Evolutionary conservation across 2,888 invertebrate genomes (phyloP).

Genomic region (Antheraea assamensis): DNA sequence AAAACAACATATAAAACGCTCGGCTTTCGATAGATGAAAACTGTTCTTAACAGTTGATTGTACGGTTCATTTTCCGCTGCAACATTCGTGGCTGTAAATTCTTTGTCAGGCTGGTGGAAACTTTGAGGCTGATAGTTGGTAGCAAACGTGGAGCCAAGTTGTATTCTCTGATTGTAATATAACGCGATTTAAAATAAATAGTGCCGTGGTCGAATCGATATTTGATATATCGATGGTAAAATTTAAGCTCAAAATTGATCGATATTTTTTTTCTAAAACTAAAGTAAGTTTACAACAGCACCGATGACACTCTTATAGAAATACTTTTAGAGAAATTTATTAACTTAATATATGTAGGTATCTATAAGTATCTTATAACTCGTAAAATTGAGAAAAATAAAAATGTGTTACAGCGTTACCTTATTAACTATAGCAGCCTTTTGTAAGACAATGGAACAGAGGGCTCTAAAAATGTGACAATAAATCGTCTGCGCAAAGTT

Average conservation of each 20-base stretch:
- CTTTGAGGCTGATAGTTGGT: conserved; percentile 59
- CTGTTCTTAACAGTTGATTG: conserved; percentile 30
- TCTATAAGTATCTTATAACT: too few species aligned
- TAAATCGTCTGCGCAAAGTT: too few species aligned
- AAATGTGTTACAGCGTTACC: too few species aligned
- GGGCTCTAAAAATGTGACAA: too few species aligned
- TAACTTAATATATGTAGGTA: too few species aligned
- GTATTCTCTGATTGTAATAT: conserved; percentile 78
- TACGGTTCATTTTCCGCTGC: conserved; percentile 15
- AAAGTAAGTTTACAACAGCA: neutral
- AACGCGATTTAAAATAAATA: conserved; percentile 77
- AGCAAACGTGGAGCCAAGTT: conserved; percentile 67
- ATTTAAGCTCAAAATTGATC: neutral
- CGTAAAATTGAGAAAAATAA: too few species aligned
- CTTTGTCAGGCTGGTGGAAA: conserved; percentile 68
- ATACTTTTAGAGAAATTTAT: too few species aligned
- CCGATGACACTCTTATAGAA: too few species aligned
- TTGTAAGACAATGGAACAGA: too few species aligned
- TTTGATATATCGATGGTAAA: conserved; percentile 24
- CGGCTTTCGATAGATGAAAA: conserved; percentile 36
- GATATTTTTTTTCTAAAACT: neutral
- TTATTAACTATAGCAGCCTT: too few species aligned
- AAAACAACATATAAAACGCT: conserved; percentile 79
- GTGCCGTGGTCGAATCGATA: conserved; percentile 46
- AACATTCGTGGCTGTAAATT: conserved; percentile 43